Evolutionary conservation across 1,140 invertebrate species (phyloP).

Genomic region (Caligus rogercresseyi): DNA sequence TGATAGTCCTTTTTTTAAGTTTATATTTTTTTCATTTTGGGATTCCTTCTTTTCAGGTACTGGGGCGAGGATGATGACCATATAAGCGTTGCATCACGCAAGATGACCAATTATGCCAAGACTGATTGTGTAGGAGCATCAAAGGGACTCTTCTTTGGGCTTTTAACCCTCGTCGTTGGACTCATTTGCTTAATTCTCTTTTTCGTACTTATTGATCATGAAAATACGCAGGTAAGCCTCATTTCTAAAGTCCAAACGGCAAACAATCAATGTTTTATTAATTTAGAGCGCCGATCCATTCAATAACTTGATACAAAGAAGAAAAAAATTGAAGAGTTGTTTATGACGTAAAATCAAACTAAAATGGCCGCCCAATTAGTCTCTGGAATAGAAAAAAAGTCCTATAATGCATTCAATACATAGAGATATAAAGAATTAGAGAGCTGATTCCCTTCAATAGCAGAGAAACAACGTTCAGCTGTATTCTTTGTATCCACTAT

Average conservation of each 20-base stretch:
- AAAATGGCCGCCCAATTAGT: no score
- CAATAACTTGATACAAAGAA: no score
- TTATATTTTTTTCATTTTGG: not conserved
- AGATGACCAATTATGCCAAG: constrained; percentile 38
- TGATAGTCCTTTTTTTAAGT: no score
- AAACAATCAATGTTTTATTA: not conserved
- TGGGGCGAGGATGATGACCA: constrained; percentile 45
- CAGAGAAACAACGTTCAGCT: no score
- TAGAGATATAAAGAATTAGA: no score
- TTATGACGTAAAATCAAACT: no score
- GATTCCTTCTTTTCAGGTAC: constrained; percentile 34
- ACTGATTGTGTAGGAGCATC: constrained; percentile 81
- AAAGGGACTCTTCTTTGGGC: constrained; percentile 70
- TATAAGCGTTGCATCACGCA: constrained; percentile 23
- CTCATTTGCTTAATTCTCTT: constrained; percentile 81
- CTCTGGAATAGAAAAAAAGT: no score
- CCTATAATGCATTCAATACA: no score
- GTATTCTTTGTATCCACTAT: no score
- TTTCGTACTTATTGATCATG: constrained; percentile 73
- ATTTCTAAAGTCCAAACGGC: not conserved
- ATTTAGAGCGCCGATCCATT: not conserved
- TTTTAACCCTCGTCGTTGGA: constrained; percentile 69
- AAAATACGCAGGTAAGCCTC: constrained; percentile 42
- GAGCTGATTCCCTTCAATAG: no score
- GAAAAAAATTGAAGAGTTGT: no score